Evolutionary conservation across 2,113 vertebrate species (phyloP).

Genomic region (Gallinago paraguaiae): DNA sequence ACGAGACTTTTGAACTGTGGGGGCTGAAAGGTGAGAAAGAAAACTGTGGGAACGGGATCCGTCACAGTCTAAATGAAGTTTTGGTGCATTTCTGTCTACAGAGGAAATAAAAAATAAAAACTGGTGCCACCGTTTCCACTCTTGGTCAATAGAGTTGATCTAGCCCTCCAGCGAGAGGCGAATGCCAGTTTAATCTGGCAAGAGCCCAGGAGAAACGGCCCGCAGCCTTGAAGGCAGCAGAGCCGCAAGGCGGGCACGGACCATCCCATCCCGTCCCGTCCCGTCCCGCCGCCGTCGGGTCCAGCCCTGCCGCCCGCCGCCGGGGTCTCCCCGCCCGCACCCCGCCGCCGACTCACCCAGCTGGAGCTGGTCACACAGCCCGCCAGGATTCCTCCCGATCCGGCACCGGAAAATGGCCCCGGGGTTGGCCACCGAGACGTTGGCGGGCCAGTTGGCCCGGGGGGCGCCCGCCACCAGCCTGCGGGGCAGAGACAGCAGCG

Average conservation of each 20-base stretch:
- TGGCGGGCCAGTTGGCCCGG: slow-evolving; percentile 75
- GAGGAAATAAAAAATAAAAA: too few species aligned
- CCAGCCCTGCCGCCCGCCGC: neutral
- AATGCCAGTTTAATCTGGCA: too few species aligned
- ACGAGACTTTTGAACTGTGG: neutral
- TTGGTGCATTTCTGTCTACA: neutral
- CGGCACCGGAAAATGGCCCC: slow-evolving; percentile 87
- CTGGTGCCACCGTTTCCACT: too few species aligned
- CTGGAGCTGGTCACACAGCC: slow-evolving; percentile 70
- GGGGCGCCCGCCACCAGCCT: slow-evolving; percentile 93
- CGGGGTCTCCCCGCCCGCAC: neutral
- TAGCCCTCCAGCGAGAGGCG: neutral
- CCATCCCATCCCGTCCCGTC: too few species aligned
- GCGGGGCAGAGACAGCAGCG: neutral
- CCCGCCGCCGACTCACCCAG: slow-evolving; percentile 75
- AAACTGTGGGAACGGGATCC: neutral
- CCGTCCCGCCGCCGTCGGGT: neutral
- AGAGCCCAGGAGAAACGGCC: neutral
- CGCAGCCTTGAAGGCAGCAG: neutral
- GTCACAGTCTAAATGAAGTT: neutral
- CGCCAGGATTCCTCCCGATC: slow-evolving; percentile 64
- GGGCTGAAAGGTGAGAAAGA: neutral
- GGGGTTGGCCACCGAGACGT: slow-evolving; percentile 71
- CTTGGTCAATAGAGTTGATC: fast-evolving
- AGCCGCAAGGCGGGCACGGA: neutral